Base-by-base conservation (phyloP, 2,797 vertebrate species). In the Coregonus suidteri region DNA sequence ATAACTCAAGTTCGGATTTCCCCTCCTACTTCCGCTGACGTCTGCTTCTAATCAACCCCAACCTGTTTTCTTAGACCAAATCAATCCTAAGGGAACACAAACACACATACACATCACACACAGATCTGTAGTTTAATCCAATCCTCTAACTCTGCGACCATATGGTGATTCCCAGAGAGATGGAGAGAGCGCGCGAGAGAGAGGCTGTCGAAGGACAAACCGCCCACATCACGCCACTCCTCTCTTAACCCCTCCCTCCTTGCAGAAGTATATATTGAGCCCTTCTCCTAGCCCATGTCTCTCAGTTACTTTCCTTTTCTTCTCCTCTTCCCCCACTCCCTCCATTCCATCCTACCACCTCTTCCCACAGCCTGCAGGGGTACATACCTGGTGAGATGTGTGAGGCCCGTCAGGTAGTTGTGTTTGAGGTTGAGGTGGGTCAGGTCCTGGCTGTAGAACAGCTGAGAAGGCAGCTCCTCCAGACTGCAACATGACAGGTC, bases 391-490 rank as follows among this genome's bases (percentile, higher is more conserved):
- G 85, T 91, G 78, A 93, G 91, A 0, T 90, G 90, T 62, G 90
- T 81, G 59, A 93, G 84, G 1, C 92, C 91, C 84, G 91, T 91
- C 82, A 93, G 93, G 86, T 98, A 97, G 93, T 99, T 99, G 88
- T 99, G 97, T 91, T 98, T 99, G 84, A 99, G 95, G 89, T 99
- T 99, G 89, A 99, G 98, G 91, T 99, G 98, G 82, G 98, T 99
- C 87, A 99, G 96, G 90, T 99, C 98, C 81, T 98, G 98, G 93
- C 98, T 99, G 88, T 97, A 99, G 93, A 98, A 98, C 79, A 99
- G 95, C 85, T 98, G 97, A 82, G 95, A 93, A 77, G 98, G 98
- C 76, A 99, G 95, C 75, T 96, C 94, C 83, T 99, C 98, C 88
- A 99, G 89, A 90, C 96, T 98, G 92, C 98, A 99, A 89, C 97